Conservation (phyloP, 2,113 vertebrate species). For the Ailurus styani region DNA sequence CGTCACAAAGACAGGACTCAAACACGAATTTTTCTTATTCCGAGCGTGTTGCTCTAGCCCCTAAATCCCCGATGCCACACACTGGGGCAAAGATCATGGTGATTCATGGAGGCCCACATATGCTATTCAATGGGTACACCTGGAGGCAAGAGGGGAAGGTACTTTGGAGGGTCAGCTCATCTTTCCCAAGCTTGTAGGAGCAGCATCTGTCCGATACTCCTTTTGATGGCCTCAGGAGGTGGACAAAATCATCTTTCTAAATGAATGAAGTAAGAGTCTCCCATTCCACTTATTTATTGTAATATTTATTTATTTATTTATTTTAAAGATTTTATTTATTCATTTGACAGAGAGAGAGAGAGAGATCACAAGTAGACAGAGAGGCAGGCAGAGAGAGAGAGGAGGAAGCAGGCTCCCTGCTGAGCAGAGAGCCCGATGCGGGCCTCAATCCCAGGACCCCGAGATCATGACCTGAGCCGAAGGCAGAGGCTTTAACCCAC, state of each 20-base stretch:
- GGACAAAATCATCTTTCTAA: not conserved
- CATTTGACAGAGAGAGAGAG: too few relatives aligned
- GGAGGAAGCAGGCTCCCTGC: too few relatives aligned
- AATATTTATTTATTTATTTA: not conserved
- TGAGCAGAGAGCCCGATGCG: too few relatives aligned
- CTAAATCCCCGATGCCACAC: not conserved
- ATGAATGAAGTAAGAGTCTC: not conserved
- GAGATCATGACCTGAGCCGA: too few relatives aligned
- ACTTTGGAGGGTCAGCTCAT: not conserved
- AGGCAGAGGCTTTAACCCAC: too few relatives aligned
- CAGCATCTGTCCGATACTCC: not conserved
- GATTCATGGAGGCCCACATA: not conserved
- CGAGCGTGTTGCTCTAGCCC: not conserved
- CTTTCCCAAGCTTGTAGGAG: not conserved
- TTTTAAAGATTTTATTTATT: too few relatives aligned
- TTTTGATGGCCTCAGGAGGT: not conserved
- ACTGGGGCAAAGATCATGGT: rapidly evolving
- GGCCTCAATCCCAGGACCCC: too few relatives aligned
- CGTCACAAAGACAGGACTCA: not conserved
- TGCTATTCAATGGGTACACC: not conserved
- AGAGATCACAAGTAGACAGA: too few relatives aligned
- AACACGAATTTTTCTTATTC: not conserved
- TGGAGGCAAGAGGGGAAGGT: not conserved
- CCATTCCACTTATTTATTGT: not conserved
- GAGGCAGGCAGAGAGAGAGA: too few relatives aligned